These are phyloP conservation scores for Hydrophis major DNA, from an alignment of 2,797 vertebrate genomes.

Conservation along the genomic window DNA sequence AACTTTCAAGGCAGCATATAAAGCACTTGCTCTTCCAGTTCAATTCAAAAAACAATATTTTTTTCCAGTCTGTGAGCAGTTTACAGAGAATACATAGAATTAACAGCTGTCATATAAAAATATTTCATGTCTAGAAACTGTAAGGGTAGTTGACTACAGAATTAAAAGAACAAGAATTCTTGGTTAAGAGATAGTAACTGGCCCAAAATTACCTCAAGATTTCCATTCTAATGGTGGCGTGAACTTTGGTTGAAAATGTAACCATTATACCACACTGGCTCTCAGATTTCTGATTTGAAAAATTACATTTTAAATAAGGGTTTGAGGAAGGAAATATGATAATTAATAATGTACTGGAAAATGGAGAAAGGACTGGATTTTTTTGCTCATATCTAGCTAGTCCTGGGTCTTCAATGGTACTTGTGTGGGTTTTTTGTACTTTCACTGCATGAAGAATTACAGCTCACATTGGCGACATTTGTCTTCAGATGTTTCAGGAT, in stretches of 20 bases:
- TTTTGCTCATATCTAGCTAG: not conserved
- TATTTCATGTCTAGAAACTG: not conserved
- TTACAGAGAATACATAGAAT: not conserved
- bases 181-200: not conserved
- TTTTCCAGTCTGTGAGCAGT: not conserved
- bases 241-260: not conserved
- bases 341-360: not conserved
- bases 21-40: not conserved
- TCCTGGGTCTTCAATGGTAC: not conserved
- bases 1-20: not conserved
- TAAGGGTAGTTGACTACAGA: not conserved
- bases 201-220: not conserved
- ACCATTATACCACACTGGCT: not conserved
- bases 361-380: not conserved
- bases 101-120: not conserved
- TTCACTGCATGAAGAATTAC: not conserved
- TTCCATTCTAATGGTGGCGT: not conserved
- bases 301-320: not conserved
- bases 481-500: conserved; percentile 19
- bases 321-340: not conserved
- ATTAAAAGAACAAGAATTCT: not conserved
- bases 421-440: not conserved
- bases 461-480: not conserved
- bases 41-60: not conserved
- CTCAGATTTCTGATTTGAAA: not conserved